Evolutionary conservation across 2,113 vertebrate genomes (phyloP).

Genomic region (Myanophis thanlyinensis): DNA sequence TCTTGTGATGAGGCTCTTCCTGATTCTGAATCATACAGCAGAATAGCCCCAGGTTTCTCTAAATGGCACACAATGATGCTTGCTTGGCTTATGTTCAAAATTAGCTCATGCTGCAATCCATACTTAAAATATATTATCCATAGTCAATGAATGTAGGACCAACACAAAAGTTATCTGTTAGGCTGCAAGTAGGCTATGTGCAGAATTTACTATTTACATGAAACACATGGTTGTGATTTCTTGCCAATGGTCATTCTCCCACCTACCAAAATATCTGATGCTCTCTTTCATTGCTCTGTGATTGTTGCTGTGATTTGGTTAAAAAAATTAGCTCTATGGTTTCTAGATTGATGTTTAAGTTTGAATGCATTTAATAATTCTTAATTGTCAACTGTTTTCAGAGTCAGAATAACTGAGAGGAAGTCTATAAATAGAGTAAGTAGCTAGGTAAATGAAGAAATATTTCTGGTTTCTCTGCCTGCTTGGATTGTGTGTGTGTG

Average conservation of each 20-base stretch:
- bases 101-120: not conserved
- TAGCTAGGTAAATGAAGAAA: not conserved
- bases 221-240: not conserved
- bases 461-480: not conserved
- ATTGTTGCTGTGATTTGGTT: not conserved
- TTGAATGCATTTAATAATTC: not conserved
- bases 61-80: not conserved
- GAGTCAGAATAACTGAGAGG: not conserved
- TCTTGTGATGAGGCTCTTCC: not conserved
- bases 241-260: not conserved
- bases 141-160: not conserved
- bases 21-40: not conserved
- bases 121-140: not conserved
- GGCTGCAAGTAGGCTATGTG: not conserved
- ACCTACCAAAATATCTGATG: not conserved
- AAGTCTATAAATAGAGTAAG: conserved; percentile 3
- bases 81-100: not conserved
- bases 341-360: not conserved
- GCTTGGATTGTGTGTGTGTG: not conserved
- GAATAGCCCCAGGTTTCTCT: not conserved
- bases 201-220: not conserved
- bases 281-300: not conserved
- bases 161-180: not conserved
- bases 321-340: not conserved
- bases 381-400: not conserved